Evolutionary conservation across 2,888 invertebrate genomes (phyloP).

Genomic region (Rotaria socialis): DNA sequence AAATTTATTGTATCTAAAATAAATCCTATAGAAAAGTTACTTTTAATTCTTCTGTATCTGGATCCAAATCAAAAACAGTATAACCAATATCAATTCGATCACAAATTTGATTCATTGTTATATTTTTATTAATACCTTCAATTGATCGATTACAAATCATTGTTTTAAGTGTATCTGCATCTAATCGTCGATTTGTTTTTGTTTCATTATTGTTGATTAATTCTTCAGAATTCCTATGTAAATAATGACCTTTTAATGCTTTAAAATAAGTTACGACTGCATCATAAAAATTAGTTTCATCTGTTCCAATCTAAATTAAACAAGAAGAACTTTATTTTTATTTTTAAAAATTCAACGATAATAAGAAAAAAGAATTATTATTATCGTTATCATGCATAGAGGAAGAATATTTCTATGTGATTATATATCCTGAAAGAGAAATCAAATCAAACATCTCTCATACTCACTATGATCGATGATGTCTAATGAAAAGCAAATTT

Average conservation of each 20-base stretch:
- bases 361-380: too few relatives aligned
- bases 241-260: conserved; percentile 19
- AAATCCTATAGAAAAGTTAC: conserved; percentile 45
- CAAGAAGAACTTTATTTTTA: neutral
- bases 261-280: conserved; percentile 30
- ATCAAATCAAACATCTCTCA: too few relatives aligned
- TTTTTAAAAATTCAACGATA: neutral
- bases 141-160: conserved; percentile 45
- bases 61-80: conserved; percentile 51
- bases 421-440: too few relatives aligned
- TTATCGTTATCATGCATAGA: too few relatives aligned
- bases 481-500: too few relatives aligned
- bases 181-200: neutral
- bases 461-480: too few relatives aligned
- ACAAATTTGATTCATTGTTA: conserved; percentile 52
- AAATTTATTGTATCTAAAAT: too few relatives aligned
- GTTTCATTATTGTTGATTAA: neutral
- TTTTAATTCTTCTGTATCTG: conserved; percentile 50
- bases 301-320: conserved; percentile 23
- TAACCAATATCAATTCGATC: conserved; percentile 51
- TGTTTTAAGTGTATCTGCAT: neutral
- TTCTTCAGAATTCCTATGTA: neutral
- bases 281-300: conserved; percentile 30
- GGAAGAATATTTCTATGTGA: too few relatives aligned
- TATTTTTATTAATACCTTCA: conserved; percentile 50